Evolutionary conservation across 2,888 invertebrate species (phyloP), one percentile per base, ranked within the genome.

Genomic region (Anthophora plumipes): DNA sequence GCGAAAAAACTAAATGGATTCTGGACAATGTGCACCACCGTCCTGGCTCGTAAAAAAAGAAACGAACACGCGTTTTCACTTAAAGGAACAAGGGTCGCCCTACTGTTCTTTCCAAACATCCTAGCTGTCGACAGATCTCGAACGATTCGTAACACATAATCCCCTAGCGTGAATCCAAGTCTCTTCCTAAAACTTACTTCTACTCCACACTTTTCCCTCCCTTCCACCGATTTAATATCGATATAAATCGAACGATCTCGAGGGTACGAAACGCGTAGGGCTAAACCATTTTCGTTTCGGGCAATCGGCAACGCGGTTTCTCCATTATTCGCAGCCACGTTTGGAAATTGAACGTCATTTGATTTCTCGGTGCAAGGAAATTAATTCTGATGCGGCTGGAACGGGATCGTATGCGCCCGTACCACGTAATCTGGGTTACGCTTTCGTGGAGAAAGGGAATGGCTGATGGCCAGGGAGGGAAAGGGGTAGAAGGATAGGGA

Each of bases 271-370:
- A 20, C 20, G 4, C 7, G n/a, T n/a, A n/a, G 20, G 48, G 48
- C 8, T 6, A 7, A 0, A 12, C 12, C 46, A 17, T 8, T n/a
- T 6, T n/a, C n/a, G 48, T 50, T 50, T 50, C 7, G 48, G n/a
- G 64, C 74, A 80, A 84, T 84, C 77, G 67, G 68, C 57, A 46
- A 77, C 72, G 61, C 71, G 74, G 66, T 77, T 77, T 71, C 77
- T 69, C 85, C 64, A 82, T 85, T 85, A 85, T 85, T 79, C 64
- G 39, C 71, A 72, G 72, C 71, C 69, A n/a, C 72, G 70, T 46
- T n/a, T 81, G 70, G 81, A 82, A 74, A 82, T 82, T 81, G 82
- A 77, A 74, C 61, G 73, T 73, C 76, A 69, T 77, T 77, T 66
- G 69, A 81, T 81, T 81, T 67, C n/a, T n/a, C 59, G 67, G 48